Percentiles rank a stretch among this genome's conserved stretches.
Evolutionary conservation across 2,888 invertebrate species (phyloP).

Genomic region (Drosophila prolongata): DNA sequence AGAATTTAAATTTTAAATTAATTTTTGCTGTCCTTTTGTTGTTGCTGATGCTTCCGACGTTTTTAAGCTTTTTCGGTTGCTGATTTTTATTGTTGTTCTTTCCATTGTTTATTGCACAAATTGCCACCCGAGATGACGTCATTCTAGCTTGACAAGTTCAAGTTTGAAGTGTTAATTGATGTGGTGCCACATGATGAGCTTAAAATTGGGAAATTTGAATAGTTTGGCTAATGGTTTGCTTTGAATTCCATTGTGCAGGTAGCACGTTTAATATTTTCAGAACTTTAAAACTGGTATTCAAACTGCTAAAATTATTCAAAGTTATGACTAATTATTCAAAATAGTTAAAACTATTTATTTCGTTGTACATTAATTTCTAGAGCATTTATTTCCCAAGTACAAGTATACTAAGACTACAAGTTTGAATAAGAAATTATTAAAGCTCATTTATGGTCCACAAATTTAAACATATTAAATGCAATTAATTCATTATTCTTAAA

Average conservation of each 20-base stretch:
- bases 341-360: too few relatives aligned
- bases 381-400: too few relatives aligned
- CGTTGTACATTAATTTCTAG: too few relatives aligned
- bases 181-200: slow-evolving; percentile 51
- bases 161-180: slow-evolving; percentile 67
- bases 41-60: slow-evolving; percentile 32
- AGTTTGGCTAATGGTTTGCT: slow-evolving; percentile 7
- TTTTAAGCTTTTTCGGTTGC: slow-evolving; percentile 57
- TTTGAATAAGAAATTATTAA: too few relatives aligned
- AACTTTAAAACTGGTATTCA: background rate
- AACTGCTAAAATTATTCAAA: too few relatives aligned
- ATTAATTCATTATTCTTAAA: too few relatives aligned
- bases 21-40: slow-evolving; percentile 32
- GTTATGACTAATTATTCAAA: too few relatives aligned
- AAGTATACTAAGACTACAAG: too few relatives aligned
- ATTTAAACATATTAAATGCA: too few relatives aligned
- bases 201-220: slow-evolving; percentile 18
- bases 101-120: slow-evolving; percentile 73
- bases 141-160: slow-evolving; percentile 62
- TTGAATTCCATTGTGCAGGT: background rate
- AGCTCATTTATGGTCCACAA: too few relatives aligned
- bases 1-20: slow-evolving; percentile 70
- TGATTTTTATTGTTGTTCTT: slow-evolving; percentile 65
- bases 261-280: background rate
- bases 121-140: slow-evolving; percentile 64